These are phyloP conservation scores for Pipistrellus kuhlii DNA, from an alignment of 2,797 vertebrate species.

Conservation along the genomic window DNA sequence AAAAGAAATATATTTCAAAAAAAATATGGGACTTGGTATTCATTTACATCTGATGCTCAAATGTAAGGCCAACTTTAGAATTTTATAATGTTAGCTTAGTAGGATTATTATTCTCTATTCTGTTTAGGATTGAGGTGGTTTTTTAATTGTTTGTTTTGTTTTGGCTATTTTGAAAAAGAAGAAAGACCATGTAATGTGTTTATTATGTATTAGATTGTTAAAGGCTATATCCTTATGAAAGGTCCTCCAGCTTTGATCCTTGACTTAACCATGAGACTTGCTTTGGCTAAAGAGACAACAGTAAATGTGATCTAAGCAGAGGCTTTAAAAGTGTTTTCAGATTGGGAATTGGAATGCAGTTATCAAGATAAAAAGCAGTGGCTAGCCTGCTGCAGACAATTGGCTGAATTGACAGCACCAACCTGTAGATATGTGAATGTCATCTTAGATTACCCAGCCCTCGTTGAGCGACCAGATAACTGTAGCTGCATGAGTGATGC, in stretches of 20 bases:
- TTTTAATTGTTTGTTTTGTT: not conserved
- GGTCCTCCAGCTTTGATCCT: constrained; percentile 12
- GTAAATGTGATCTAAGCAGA: not conserved
- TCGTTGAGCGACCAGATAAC: not conserved
- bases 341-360: not conserved
- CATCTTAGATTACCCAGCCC: not conserved
- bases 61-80: constrained; percentile 66
- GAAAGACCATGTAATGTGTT: not conserved
- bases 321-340: not conserved
- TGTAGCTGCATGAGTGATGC: not conserved
- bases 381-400: not conserved
- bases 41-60: constrained; percentile 70
- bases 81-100: constrained; percentile 64
- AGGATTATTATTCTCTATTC: constrained; percentile 42
- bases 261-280: not conserved
- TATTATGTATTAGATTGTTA: not conserved
- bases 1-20: constrained; percentile 63
- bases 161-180: constrained; percentile 30
- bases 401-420: not conserved
- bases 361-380: not conserved
- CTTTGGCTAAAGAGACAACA: not conserved
- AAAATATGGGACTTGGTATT: constrained; percentile 66
- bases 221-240: not conserved
- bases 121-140: not conserved
- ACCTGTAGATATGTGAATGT: not conserved